Conservation (phyloP, 2,888 invertebrate species). For the Rosalia funebris region DNA sequence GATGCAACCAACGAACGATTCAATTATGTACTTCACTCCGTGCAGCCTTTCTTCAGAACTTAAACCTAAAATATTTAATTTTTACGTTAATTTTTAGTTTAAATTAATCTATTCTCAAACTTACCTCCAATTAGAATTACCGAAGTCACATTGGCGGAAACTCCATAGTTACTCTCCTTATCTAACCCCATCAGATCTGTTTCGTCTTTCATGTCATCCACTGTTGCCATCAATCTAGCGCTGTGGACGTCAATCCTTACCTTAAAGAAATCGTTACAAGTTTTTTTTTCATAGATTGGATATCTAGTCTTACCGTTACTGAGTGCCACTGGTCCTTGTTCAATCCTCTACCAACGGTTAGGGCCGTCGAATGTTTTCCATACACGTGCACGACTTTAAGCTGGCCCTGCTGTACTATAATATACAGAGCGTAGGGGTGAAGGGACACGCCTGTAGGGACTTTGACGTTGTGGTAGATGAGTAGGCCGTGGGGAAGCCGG, state of each 20-base stretch:
- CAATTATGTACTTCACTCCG: slow-evolving; percentile 91
- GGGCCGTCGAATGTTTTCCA: slow-evolving; percentile 84
- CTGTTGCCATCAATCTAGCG: slow-evolving; percentile 83
- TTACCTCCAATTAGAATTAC: slow-evolving; percentile 89
- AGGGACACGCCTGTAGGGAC: slow-evolving; percentile 81
- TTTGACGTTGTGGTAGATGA: slow-evolving; percentile 91
- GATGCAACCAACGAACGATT: slow-evolving; percentile 92
- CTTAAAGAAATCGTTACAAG: slow-evolving; percentile 53
- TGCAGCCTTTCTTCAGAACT: slow-evolving; percentile 89
- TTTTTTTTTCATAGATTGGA: background rate
- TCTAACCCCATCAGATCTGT: slow-evolving; percentile 85
- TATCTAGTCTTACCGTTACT: slow-evolving; percentile 72
- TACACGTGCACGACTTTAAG: slow-evolving; percentile 92
- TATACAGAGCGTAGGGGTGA: slow-evolving; percentile 89
- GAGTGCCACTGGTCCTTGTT: slow-evolving; percentile 92
- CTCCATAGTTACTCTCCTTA: slow-evolving; percentile 86
- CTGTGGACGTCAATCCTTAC: slow-evolving; percentile 87
- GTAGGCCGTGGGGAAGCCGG: slow-evolving; percentile 84
- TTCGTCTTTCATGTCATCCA: slow-evolving; percentile 85
- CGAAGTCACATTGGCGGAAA: slow-evolving; percentile 85
- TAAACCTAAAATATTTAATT: slow-evolving; percentile 68
- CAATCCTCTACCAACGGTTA: slow-evolving; percentile 87
- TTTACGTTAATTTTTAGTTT: background rate
- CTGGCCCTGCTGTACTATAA: slow-evolving; percentile 92
- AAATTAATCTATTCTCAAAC: no score